Base-by-base conservation (phyloP, 2,113 vertebrate species). In the Urocolius indicus region DNA sequence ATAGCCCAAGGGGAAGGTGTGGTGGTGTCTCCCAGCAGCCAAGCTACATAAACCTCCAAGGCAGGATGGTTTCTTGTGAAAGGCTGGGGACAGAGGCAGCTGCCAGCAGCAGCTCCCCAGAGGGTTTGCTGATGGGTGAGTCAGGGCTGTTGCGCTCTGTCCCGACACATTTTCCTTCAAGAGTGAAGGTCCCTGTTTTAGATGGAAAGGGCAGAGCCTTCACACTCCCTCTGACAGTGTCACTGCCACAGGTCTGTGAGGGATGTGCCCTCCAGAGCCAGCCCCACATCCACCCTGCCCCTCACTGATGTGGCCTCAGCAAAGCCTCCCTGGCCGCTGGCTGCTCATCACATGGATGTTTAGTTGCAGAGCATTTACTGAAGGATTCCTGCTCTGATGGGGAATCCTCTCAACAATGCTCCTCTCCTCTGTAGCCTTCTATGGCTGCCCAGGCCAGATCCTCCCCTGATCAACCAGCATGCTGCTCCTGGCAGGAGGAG, bases 191-290 rank as follows among this genome's bases (percentile, higher is more conserved):
- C 74, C 75, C 55, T 1, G 1, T 2, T 43, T 29, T 15, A 17
- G 86, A 16, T 13, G 4, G 29, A 32, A 38, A 41, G 48, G 43
- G 29, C 71, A 36, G 52, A 27, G 55, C 41, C 65, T 81, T 21
- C 10, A 7, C 41, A 13, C 3, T 36, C 14, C 0, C 32, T 46
- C 15, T 6, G 1, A 6, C 5, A 7, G 0, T 9, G 26, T 38
- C 52, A 9, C 18, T 58, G 71, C 34, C 2, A 9, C 13, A 8
- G 51, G 38, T 10, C 34, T n/a, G 45, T 13, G 30, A 43, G 74
- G 1, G 36, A 12, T n/a, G 38, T 11, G 52, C 38, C 32, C 36
- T 27, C 29, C 2, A 0, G 12, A 59, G 62, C 62, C 38, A 2
- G 19, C 1, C 1, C 72, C 13, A 2, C 2, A 11, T 13, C 43